Base-by-base conservation (phyloP, 1,140 invertebrate genomes). In the Penaeus chinensis region DNA sequence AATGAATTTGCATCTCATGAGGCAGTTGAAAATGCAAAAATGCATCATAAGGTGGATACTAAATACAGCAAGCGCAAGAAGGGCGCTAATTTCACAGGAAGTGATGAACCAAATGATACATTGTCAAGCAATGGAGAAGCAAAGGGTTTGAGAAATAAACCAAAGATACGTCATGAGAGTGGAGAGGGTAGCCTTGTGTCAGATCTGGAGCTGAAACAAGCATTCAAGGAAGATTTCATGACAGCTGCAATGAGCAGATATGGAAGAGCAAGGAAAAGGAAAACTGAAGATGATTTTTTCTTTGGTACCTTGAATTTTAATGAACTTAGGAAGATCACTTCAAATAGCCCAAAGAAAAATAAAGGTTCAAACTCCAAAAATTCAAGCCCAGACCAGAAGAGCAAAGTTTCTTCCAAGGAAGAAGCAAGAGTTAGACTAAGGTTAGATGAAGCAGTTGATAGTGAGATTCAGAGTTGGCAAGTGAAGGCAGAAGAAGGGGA, bases 291-390 rank as follows among this genome's bases (percentile, higher is more conserved):
- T 84, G 89, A 84, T 3, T 89, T 89, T 83, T 89, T 89, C 84
- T 89, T 89, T 80, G 89, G 89, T 27, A 89, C 89, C 32, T 71
- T 89, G 22, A 89, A 89, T 79, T 89, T 89, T 61, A 89, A 89
- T 84, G 89, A 89, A 71, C 69, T 89, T 32, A 81, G 89, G 24
- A 89, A 89, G 66, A 89, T 89, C 42, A 89, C 89, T 18, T 82
- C 78, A 32, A 81, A 78, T 65, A 86, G 84, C 54, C 89, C 89
- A 63, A 89, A 89, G 74, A 89, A 89, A 79, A 69, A 42, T 37
- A 89, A 86, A 47, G 71, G 80, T 63, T 62, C 62, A 77, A 78
- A 47, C 32, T 66, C 65, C 1, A 88, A 88, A 62, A 88, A 76
- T 54, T 76, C 74, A n/a, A 88, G 87, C 32, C 87, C 87, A 11